phyloP scores from a whole-genome alignment of 2,797 vertebrate species.

The Sebastes miniatus region DNA sequence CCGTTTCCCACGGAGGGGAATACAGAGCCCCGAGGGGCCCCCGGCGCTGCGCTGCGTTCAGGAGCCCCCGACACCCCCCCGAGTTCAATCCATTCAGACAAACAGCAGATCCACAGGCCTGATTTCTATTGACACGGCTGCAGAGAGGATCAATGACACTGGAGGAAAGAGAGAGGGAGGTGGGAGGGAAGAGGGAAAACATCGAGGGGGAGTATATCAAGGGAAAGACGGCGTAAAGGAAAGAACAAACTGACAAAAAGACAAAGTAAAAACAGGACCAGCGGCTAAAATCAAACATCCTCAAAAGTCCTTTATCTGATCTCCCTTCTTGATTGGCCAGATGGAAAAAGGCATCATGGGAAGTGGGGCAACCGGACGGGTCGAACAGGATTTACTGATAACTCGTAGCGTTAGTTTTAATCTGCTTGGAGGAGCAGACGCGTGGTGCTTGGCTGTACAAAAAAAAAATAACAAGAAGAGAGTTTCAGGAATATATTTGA shows the following conservation, averaged over 20 bases:
- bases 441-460: slow-evolving; percentile 23
- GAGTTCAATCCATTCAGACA: slow-evolving; percentile 43
- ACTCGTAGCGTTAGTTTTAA: slow-evolving; percentile 52
- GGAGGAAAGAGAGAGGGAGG: not conserved
- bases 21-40: slow-evolving; percentile 4
- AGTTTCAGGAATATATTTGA: slow-evolving; percentile 28
- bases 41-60: not conserved
- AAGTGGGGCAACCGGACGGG: slow-evolving; percentile 51
- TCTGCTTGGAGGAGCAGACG: slow-evolving; percentile 40
- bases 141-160: slow-evolving; percentile 55
- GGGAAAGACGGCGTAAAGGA: not conserved
- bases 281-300: not conserved
- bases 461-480: slow-evolving; percentile 24
- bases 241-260: not conserved
- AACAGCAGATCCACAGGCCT: slow-evolving; percentile 43
- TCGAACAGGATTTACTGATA: slow-evolving; percentile 45
- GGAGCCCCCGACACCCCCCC: slow-evolving; percentile 2
- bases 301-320: slow-evolving; percentile 18
- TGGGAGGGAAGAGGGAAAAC: not conserved
- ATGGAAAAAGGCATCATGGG: slow-evolving; percentile 48
- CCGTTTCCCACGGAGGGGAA: slow-evolving; percentile 55
- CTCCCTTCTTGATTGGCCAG: slow-evolving; percentile 12
- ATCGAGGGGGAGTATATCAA: not conserved
- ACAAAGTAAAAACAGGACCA: not conserved
- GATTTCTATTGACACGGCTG: slow-evolving; percentile 51